Evolutionary conservation across 2,888 invertebrate genomes (phyloP).

Genomic region (Keiferia lycopersicella): DNA sequence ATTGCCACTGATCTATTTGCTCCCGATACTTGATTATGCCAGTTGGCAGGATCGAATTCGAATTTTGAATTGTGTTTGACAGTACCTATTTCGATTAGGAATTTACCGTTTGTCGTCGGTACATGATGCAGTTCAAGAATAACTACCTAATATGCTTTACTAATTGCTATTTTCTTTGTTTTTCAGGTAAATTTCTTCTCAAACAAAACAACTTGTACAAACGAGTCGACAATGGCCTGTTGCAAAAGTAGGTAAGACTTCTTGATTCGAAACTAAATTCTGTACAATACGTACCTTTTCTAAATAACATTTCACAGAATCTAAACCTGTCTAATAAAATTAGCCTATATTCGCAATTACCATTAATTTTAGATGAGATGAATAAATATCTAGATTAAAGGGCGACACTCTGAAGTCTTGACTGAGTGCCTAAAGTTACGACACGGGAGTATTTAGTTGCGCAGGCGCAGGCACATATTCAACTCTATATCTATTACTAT

Average conservation of each 20-base stretch:
- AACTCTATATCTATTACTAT: not conserved
- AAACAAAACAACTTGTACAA: not conserved
- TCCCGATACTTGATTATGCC: constrained; percentile 40
- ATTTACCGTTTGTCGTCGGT: not conserved
- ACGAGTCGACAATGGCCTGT: not conserved
- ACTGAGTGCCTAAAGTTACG: constrained; percentile 22
- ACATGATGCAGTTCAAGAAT: not conserved
- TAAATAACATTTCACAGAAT: not conserved
- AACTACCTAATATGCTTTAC: not conserved
- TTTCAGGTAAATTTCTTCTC: not conserved
- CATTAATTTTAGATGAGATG: constrained; percentile 12
- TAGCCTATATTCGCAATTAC: constrained; percentile 11
- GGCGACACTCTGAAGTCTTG: constrained; percentile 20
- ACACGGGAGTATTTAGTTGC: not conserved
- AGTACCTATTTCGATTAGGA: not conserved
- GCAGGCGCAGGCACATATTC: not conserved
- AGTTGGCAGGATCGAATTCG: constrained; percentile 15
- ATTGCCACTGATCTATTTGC: constrained; percentile 59
- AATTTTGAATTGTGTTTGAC: constrained; percentile 4
- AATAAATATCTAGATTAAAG: constrained; percentile 24
- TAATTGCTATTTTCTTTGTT: not conserved
- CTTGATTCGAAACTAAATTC: not conserved
- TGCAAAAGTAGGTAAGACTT: not conserved
- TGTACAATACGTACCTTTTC: not conserved
- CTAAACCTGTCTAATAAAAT: constrained; percentile 16